These are phyloP conservation scores for Stomatorhinus ivindoensis DNA, from an alignment of 2,113 vertebrate genomes.

Conservation along the genomic window DNA sequence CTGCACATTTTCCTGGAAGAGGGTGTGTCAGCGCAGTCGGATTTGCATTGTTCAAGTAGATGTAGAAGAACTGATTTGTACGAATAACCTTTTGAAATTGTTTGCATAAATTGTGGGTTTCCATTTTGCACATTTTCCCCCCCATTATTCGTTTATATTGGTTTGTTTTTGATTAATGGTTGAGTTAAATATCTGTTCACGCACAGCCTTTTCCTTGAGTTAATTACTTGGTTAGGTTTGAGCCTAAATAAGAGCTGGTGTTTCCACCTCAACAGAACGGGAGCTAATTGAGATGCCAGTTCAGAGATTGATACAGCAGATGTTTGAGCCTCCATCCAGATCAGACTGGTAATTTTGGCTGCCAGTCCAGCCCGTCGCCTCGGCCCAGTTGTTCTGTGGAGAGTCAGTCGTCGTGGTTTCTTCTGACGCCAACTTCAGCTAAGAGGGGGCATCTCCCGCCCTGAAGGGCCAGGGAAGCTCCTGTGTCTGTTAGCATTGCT, in stretches of 20 bases:
- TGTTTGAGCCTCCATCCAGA: not conserved
- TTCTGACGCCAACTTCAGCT: not conserved
- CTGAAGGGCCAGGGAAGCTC: not conserved
- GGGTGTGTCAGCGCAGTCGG: not conserved
- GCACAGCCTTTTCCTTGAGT: not conserved
- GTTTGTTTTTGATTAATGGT: not conserved
- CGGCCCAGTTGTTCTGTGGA: not conserved
- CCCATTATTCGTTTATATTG: not conserved
- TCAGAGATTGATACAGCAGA: slow-evolving; percentile 8
- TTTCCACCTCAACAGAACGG: slow-evolving; percentile 9
- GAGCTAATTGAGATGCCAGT: slow-evolving; percentile 9
- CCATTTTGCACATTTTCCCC: not conserved
- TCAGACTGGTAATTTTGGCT: not conserved
- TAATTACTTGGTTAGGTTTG: not conserved
- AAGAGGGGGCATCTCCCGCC: not conserved
- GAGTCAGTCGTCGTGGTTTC: not conserved
- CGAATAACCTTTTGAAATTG: not conserved
- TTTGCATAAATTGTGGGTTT: not conserved
- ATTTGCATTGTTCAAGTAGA: not conserved
- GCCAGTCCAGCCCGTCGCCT: not conserved
- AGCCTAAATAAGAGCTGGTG: not conserved
- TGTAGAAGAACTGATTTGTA: not conserved
- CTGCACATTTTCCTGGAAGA: not conserved
- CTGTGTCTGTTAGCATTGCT: not conserved
- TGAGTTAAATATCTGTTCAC: not conserved